These are phyloP conservation scores for Norana najaformis DNA, from an alignment of 2,888 invertebrate species.

Conservation along the genomic window DNA sequence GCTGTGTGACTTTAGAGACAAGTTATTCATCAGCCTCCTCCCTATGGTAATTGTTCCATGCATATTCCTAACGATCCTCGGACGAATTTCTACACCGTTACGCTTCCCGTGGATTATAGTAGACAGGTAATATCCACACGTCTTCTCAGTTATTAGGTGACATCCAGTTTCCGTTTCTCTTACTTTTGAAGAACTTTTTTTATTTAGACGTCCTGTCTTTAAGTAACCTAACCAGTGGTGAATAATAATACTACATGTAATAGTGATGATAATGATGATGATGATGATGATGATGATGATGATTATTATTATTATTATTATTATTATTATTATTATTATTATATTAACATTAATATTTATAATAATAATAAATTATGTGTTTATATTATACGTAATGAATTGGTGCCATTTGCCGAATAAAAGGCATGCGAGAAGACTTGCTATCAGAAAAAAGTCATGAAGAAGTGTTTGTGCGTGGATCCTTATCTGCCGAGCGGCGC, in stretches of 20 bases:
- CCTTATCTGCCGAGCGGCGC: not conserved
- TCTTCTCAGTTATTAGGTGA: not conserved
- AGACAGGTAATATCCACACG: not conserved
- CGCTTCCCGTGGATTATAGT: not conserved
- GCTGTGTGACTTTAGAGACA: not conserved
- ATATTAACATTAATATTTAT: not conserved
- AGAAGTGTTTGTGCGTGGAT: not conserved
- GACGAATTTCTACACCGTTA: not conserved
- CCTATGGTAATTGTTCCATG: not conserved
- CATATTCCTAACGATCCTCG: not conserved
- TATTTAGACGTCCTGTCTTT: too few species aligned
- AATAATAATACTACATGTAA: not conserved
- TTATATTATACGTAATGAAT: not conserved
- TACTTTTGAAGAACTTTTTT: too few species aligned
- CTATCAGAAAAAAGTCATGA: not conserved
- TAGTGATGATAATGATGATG: not conserved
- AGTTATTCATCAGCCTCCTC: not conserved
- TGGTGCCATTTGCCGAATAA: not conserved
- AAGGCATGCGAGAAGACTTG: slow-evolving; percentile 14
- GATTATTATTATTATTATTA: not conserved
- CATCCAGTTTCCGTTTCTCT: too few species aligned
- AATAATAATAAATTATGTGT: not conserved
- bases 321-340: too few species aligned
- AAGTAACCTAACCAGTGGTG: too few species aligned
- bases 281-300: not conserved